Conservation (phyloP, 2,888 invertebrate genomes). For the Ligdia adustata region DNA sequence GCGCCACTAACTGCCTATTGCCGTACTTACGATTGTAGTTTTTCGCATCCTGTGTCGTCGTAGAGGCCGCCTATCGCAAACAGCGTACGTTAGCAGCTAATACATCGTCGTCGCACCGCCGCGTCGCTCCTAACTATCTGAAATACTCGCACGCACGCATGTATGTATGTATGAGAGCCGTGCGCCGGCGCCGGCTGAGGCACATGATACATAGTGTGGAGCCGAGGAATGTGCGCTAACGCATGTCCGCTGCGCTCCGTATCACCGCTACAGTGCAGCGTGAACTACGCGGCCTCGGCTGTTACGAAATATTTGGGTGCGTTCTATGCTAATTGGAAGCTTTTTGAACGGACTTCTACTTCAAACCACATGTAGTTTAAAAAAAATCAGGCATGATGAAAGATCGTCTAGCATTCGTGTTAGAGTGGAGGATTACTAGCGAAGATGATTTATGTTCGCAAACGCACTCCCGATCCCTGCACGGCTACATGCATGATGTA, state of each 20-base stretch:
- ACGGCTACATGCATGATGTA: conserved; percentile 28
- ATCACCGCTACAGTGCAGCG: too few relatives aligned
- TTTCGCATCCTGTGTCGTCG: conserved; percentile 49
- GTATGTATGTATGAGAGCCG: conserved; percentile 53
- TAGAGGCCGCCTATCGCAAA: conserved; percentile 66
- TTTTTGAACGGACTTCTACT: conserved; percentile 14
- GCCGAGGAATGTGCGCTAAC: too few relatives aligned
- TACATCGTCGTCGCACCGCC: conserved; percentile 59
- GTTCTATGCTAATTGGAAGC: conserved; percentile 15
- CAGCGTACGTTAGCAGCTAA: conserved; percentile 56
- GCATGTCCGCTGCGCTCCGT: too few relatives aligned
- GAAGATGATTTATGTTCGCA: conserved; percentile 24
- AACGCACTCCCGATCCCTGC: conserved; percentile 25
- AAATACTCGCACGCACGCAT: conserved; percentile 75
- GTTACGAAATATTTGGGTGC: conserved; percentile 6
- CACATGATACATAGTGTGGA: background rate
- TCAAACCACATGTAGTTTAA: conserved; percentile 11
- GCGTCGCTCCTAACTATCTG: conserved; percentile 71
- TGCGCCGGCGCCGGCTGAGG: conserved; percentile 53
- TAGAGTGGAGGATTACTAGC: conserved; percentile 31
- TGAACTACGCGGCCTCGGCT: background rate
- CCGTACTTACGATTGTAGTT: conserved; percentile 68
- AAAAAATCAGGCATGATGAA: conserved; percentile 15
- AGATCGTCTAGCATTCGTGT: conserved; percentile 35
- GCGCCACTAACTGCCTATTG: conserved; percentile 44